Conservation (phyloP, 1,140 invertebrate species). For the Sweltsa coloradensis region DNA sequence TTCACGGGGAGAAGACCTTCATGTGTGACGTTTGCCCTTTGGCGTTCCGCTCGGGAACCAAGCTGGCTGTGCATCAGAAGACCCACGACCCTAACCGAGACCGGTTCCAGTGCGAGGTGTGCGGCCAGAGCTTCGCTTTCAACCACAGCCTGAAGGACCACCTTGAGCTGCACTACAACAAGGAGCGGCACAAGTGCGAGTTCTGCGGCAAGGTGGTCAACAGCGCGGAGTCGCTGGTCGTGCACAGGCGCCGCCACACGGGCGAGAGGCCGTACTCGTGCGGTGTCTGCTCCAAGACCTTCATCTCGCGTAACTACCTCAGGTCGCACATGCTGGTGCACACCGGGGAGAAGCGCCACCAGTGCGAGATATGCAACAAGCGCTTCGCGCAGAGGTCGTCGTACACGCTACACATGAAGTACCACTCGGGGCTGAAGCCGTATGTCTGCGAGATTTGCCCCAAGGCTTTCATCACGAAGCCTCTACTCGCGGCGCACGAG, state of each 20-base stretch:
- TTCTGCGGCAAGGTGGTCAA: slow-evolving; percentile 44
- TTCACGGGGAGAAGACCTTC: too few relatives aligned
- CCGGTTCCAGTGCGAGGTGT: slow-evolving; percentile 35
- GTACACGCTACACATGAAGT: slow-evolving; percentile 47
- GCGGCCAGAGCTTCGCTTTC: slow-evolving; percentile 40
- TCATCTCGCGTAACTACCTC: slow-evolving; percentile 26
- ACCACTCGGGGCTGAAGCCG: slow-evolving; percentile 40
- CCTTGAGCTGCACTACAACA: slow-evolving; percentile 45
- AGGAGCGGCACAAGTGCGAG: slow-evolving; percentile 42
- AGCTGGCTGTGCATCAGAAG: too few relatives aligned
- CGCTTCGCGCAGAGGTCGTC: slow-evolving; percentile 43
- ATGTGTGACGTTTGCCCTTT: too few relatives aligned
- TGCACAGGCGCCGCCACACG: slow-evolving; percentile 23
- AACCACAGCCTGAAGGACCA: slow-evolving; percentile 46
- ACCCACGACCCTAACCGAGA: too few relatives aligned
- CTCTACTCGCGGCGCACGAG: slow-evolving; percentile 34
- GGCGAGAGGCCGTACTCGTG: slow-evolving; percentile 41
- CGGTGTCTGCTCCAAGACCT: slow-evolving; percentile 35
- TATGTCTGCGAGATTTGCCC: slow-evolving; percentile 39
- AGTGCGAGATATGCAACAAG: slow-evolving; percentile 18
- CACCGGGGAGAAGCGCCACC: slow-evolving; percentile 7
- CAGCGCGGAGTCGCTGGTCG: slow-evolving; percentile 28
- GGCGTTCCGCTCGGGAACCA: too few relatives aligned
- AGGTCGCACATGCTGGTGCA: slow-evolving; percentile 17
- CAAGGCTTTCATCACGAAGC: slow-evolving; percentile 15